These are phyloP conservation scores for Amphiprion ocellaris DNA, from an alignment of 2,113 vertebrate species.

Conservation along the genomic window DNA sequence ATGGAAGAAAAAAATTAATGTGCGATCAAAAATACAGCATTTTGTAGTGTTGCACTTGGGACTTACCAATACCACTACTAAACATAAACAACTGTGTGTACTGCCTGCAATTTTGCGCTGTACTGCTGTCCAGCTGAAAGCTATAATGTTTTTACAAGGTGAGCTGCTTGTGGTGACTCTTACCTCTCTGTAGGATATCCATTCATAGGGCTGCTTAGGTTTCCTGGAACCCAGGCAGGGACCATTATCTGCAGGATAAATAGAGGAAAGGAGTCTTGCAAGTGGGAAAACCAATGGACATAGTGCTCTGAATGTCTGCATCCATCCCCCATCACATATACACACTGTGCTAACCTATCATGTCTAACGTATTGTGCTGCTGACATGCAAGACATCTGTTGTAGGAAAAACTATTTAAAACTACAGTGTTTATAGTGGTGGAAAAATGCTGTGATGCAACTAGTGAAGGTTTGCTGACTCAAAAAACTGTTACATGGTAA, in stretches of 20 bases:
- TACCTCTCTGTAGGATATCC: slow-evolving; percentile 94
- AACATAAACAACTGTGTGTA: neutral
- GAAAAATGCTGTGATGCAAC: too few species aligned
- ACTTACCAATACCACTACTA: neutral
- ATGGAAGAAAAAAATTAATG: too few species aligned
- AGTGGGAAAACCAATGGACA: too few species aligned
- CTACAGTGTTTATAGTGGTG: neutral
- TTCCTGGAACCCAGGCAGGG: slow-evolving; percentile 93
- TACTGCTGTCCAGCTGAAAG: neutral
- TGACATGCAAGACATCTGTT: neutral
- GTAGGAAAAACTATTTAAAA: neutral
- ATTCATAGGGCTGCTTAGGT: slow-evolving; percentile 92
- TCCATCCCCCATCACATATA: neutral
- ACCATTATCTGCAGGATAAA: slow-evolving; percentile 86
- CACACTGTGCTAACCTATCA: neutral
- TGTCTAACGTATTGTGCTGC: neutral
- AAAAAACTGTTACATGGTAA: too few species aligned
- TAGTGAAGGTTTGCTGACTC: too few species aligned
- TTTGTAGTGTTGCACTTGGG: too few species aligned
- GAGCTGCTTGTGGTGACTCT: slow-evolving; percentile 30
- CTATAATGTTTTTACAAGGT: neutral
- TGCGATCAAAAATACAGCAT: too few species aligned
- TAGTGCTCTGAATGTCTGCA: too few species aligned
- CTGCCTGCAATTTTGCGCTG: neutral
- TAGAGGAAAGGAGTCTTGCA: neutral